Evolutionary conservation across 1,140 invertebrate species (phyloP), one percentile per base, ranked within the genome.

Genomic region (Drosophila melanica): DNA sequence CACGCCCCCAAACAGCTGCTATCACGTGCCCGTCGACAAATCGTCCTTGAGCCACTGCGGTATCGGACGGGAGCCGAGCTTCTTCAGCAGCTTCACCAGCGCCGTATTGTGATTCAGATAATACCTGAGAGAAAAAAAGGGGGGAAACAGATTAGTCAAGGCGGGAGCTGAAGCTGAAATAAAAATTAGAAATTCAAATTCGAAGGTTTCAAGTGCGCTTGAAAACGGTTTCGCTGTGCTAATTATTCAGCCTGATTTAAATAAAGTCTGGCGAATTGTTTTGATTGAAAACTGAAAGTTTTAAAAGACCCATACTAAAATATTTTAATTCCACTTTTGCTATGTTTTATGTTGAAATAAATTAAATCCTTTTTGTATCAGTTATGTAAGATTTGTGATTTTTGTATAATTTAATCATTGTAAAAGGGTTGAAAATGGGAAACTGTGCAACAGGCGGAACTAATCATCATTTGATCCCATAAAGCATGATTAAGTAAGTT

Each of bases 1-100:
- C 27, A 23, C 51, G 35, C 58, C 64, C 16, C 41, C 60, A 44
- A 72, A 71, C 41, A 89, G 85, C 74, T 90, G 84, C 73, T 85
- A 92, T 92, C 90, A 92, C 85, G 90, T 92, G 57, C 79, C 82
- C 78, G 90, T 92, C 27, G 93, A 93, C 33, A 99, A 94, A 90
- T 98, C 98, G 79, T 98, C 96, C 92, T 98, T 97, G 62, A 99
- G 93, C 98, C 98, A 99, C 86, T 96, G 95, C 10, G 98, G 98
- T 73, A 98, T 95, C 53, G 95, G 95, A 30, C 95, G 93, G 57
- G 95, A 94, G 63, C 97, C 96, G 66, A 98, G 93, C 77, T 97
- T 94, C 86, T 96, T 96, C 39, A 99, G 93, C 48, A 99, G 93
- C 92, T 99, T 99, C 37, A 98, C 97, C 75, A 99, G 93, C 23